Conservation (phyloP, 2,888 invertebrate species). For the Crepidodera aurea region DNA sequence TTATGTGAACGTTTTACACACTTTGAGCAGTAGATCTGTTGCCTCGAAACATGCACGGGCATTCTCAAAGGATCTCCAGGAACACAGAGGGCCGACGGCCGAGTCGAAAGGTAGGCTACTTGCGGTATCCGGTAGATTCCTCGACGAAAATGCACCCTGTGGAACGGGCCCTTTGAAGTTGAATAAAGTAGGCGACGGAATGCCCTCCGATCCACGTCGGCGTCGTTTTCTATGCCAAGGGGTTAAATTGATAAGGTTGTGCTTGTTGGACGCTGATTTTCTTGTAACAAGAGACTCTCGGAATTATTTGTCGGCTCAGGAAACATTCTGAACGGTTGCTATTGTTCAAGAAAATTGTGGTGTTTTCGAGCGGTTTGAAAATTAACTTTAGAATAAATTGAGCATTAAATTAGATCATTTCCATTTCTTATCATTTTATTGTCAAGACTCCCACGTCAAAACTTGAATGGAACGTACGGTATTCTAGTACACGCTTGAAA, state of each 20-base stretch:
- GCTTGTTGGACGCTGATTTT: conserved; percentile 22
- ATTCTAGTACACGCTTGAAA: too few relatives aligned
- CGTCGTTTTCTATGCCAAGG: conserved; percentile 14
- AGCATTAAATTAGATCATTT: too few relatives aligned
- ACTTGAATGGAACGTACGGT: too few relatives aligned
- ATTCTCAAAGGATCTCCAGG: conserved; percentile 5
- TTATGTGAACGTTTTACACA: too few relatives aligned
- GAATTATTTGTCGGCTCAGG: conserved; percentile 7
- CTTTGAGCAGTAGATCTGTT: neutral
- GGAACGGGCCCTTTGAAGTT: conserved; percentile 22
- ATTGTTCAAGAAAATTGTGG: neutral
- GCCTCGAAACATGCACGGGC: neutral
- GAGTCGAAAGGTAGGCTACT: conserved; percentile 4
- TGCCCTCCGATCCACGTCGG: neutral
- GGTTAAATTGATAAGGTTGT: conserved; percentile 26
- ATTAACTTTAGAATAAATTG: neutral
- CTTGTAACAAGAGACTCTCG: conserved; percentile 17
- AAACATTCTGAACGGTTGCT: neutral
- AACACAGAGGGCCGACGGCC: neutral
- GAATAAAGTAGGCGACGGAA: conserved; percentile 21
- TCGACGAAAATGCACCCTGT: conserved; percentile 24
- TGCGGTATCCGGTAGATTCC: conserved; percentile 20
- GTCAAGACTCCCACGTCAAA: too few relatives aligned
- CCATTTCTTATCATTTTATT: too few relatives aligned
- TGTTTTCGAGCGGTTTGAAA: neutral